Evolutionary conservation across 2,113 vertebrate species (phyloP).

Genomic region (Ailurus styani): DNA sequence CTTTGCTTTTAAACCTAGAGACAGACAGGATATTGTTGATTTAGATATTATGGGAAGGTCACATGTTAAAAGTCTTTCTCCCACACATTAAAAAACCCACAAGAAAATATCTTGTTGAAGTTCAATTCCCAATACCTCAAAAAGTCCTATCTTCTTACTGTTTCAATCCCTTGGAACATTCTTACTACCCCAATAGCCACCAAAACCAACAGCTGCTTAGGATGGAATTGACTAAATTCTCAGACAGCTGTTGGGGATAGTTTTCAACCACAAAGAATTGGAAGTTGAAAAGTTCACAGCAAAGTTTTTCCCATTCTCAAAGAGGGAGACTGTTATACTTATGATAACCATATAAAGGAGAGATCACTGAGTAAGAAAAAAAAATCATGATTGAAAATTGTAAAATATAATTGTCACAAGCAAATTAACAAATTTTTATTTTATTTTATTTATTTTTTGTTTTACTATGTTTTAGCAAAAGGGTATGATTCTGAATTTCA

Average conservation of each 20-base stretch:
- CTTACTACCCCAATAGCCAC: neutral
- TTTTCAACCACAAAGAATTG: slow-evolving; percentile 58
- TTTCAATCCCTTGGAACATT: slow-evolving; percentile 22
- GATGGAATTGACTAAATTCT: slow-evolving; percentile 38
- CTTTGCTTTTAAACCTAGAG: slow-evolving; percentile 34
- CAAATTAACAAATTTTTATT: neutral
- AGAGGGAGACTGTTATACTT: neutral
- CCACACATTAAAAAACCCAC: slow-evolving; percentile 40
- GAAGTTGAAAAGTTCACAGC: slow-evolving; percentile 71
- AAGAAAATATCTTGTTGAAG: slow-evolving; percentile 50
- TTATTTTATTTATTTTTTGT: neutral
- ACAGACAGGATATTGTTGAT: slow-evolving; percentile 53
- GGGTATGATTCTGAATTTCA: neutral
- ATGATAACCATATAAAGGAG: neutral
- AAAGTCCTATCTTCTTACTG: slow-evolving; percentile 27
- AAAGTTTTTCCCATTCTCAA: slow-evolving; percentile 21
- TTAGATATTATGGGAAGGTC: slow-evolving; percentile 45
- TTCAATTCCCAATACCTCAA: slow-evolving; percentile 40
- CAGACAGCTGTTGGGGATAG: slow-evolving; percentile 54
- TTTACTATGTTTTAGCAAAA: neutral
- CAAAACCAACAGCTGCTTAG: slow-evolving; percentile 48
- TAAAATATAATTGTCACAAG: neutral
- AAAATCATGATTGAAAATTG: neutral
- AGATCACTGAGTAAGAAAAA: neutral
- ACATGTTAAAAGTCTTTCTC: slow-evolving; percentile 31